Evolutionary conservation across 2,888 invertebrate species (phyloP).

Genomic region (Perithous albicinctus): DNA sequence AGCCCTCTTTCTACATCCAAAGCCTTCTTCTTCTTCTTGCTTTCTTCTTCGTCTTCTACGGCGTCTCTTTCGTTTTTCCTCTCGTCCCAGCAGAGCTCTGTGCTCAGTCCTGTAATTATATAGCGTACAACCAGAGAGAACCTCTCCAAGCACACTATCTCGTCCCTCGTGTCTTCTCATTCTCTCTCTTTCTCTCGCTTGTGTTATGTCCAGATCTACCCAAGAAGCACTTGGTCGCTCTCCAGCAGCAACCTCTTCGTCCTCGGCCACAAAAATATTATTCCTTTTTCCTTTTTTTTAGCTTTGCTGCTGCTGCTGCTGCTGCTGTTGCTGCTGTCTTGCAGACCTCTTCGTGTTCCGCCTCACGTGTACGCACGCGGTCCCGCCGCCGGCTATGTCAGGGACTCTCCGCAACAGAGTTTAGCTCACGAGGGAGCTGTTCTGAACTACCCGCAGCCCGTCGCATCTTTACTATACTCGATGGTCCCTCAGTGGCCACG

Average conservation of each 20-base stretch:
- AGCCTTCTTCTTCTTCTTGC: constrained; percentile 63
- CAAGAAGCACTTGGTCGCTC: constrained; percentile 46
- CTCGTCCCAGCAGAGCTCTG: constrained; percentile 46
- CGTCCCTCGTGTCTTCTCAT: constrained; percentile 50
- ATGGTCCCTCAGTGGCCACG: not conserved
- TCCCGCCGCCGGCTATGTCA: constrained; percentile 52
- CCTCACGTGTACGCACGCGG: constrained; percentile 59
- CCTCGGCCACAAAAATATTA: constrained; percentile 49
- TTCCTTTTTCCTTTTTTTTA: constrained; percentile 29
- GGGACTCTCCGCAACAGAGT: constrained; percentile 23
- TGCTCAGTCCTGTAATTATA: constrained; percentile 70
- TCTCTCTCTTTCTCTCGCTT: constrained; percentile 30
- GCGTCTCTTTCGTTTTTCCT: constrained; percentile 55
- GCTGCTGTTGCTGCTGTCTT: constrained; percentile 56
- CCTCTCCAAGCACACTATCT: constrained; percentile 58
- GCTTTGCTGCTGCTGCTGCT: no score
- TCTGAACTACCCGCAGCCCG: constrained; percentile 25
- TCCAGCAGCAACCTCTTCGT: constrained; percentile 40
- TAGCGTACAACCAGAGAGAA: constrained; percentile 60
- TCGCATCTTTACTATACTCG: not conserved
- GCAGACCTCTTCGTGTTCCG: constrained; percentile 61
- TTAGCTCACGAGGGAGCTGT: constrained; percentile 3
- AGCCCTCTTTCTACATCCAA: constrained; percentile 39
- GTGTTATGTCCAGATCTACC: not conserved
- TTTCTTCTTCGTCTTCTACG: constrained; percentile 44